Conservation (phyloP, 2,113 vertebrate species). For the Nyctibius bracteatus region DNA sequence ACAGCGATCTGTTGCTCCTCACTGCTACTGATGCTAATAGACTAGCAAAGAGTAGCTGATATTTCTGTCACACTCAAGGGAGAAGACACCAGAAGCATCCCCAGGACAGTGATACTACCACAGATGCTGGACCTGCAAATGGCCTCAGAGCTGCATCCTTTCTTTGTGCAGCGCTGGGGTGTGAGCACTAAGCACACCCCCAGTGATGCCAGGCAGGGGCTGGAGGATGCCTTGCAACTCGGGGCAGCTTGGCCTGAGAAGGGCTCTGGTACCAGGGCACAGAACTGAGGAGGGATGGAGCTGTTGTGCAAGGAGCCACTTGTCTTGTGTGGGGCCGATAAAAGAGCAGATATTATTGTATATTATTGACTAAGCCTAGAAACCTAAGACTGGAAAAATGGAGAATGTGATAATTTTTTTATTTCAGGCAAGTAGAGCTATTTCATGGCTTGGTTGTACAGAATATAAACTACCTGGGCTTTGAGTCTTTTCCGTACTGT, state of each 20-base stretch:
- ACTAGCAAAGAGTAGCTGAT: not conserved
- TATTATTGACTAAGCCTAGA: not conserved
- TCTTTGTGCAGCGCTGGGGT: not conserved
- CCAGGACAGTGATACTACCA: not conserved
- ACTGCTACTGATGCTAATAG: not conserved
- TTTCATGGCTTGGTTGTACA: not conserved
- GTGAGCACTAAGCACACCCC: rapidly evolving
- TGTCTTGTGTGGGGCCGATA: not conserved
- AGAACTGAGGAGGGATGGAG: not conserved
- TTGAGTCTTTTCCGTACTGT: not conserved
- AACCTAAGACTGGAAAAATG: not conserved
- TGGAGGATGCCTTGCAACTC: not conserved
- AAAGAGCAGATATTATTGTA: not conserved
- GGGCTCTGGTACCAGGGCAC: not conserved
- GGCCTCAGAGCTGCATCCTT: not conserved
- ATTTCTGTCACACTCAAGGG: not conserved
- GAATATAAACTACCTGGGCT: not conserved
- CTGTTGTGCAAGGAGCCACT: not conserved
- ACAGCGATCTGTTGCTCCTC: rapidly evolving
- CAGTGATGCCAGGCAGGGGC: not conserved
- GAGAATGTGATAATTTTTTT: not conserved
- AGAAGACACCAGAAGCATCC: not conserved
- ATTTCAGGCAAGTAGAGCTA: not conserved
- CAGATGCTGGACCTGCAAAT: not conserved
- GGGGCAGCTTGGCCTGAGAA: not conserved